These are phyloP conservation scores for Theonella swinhoei DNA, from an alignment of 37 sponge, comb jelly and placozoan species.

Conservation along the genomic window DNA sequence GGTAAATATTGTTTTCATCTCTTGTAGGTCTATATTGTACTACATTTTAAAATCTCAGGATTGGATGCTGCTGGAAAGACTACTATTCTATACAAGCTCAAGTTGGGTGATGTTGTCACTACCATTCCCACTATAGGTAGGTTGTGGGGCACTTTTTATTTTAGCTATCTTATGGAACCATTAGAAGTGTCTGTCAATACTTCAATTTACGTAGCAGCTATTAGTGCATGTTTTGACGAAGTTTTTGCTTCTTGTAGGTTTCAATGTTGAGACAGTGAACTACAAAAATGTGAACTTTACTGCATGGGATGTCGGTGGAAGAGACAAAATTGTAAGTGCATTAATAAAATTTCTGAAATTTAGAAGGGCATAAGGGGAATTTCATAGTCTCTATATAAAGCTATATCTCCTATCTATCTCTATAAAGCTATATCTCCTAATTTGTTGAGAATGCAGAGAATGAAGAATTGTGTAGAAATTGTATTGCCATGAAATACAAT, in stretches of 20 bases:
- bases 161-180: too few relatives aligned
- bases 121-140: slow-evolving; percentile 91
- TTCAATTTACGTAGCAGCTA: neutral
- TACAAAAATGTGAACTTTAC: slow-evolving; percentile 66
- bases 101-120: slow-evolving; percentile 88
- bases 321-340: slow-evolving; percentile 74
- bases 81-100: slow-evolving; percentile 89
- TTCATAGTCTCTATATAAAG: too few relatives aligned
- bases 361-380: neutral
- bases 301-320: slow-evolving; percentile 84
- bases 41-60: slow-evolving; percentile 17
- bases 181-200: too few relatives aligned
- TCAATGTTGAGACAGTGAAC: slow-evolving; percentile 76
- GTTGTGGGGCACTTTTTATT: too few relatives aligned
- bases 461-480: too few relatives aligned
- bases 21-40: neutral
- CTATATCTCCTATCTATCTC: too few relatives aligned
- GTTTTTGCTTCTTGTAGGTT: slow-evolving; percentile 35
- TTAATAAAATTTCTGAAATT: too few relatives aligned
- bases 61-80: slow-evolving; percentile 94
- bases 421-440: too few relatives aligned
- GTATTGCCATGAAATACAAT: slow-evolving; percentile 3
- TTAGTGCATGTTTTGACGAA: neutral
- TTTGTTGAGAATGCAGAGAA: too few relatives aligned
- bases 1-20: slow-evolving; percentile 39